Evolutionary conservation across 2,888 invertebrate genomes (phyloP), one percentile per base, ranked within the genome.

Genomic region (Clanis bilineata): DNA sequence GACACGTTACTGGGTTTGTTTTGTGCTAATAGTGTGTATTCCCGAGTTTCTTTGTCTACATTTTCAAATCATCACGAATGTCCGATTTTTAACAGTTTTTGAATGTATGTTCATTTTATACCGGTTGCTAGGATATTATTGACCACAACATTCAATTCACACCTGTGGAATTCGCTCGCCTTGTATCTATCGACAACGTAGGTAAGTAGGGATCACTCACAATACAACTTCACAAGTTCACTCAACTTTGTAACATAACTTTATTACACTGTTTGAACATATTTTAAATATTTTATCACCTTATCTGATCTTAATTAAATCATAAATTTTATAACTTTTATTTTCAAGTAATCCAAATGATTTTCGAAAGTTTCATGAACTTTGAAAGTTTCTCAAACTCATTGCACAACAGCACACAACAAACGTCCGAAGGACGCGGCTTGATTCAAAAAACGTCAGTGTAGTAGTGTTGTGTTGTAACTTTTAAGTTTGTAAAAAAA

Each of bases 81-180:
- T 32, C 57, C 25, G 44, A 51, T 51, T 55, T 41, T 43, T 21
- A 62, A 57, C 45, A 41, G 54, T 60, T 65, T 63, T 68, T 63
- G 39, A 59, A 44, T 60, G 65, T 58, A 57, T 61, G 62, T 57
- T 69, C 71, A 75, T 76, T 72, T 73, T 70, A 58, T 61, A 68
- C 63, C 72, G 77, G 92, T 93, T 92, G 91, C 91, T 89, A 92
- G 83, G 92, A 79, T 83, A 74, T 84, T 72, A 75, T 69, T 70
- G 73, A 75, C 74, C 92, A 93, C 92, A 93, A 92, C 92, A 91
- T 80, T 79, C 73, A 72, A 59, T 71, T 74, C 64, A 81, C 88
- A 90, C 90, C 88, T 88, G 90, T 90, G 83, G 87, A 85, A 88
- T 85, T 85, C 72, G 74, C 76, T 80, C 67, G 72, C 76, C 76